phyloP scores from a whole-genome alignment of 2,888 invertebrate species.

The Linnaemya vulpina region DNA sequence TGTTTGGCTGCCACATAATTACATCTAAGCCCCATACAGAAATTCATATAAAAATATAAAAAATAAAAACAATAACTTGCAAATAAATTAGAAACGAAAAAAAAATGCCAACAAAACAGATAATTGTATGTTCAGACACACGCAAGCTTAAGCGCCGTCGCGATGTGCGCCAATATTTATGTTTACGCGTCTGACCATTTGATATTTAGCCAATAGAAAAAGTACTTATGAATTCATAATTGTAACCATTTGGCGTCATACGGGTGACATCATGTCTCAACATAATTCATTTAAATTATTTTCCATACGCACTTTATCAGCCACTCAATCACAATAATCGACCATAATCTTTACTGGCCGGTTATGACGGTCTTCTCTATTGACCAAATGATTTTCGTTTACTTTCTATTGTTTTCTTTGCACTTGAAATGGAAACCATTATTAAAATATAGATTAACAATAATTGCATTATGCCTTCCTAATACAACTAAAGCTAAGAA shows the following conservation, averaged over 20 bases:
- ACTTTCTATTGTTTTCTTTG: neutral
- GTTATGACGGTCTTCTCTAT: neutral
- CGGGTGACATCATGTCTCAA: conserved; percentile 56
- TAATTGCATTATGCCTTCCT: neutral
- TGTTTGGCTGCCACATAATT: neutral
- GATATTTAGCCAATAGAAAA: neutral
- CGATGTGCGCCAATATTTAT: conserved; percentile 20
- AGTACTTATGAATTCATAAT: conserved; percentile 51
- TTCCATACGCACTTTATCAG: conserved; percentile 14
- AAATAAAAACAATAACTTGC: neutral
- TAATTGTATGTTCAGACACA: neutral
- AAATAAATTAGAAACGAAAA: neutral
- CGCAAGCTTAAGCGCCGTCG: neutral
- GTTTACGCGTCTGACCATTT: conserved; percentile 1
- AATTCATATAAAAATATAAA: neutral
- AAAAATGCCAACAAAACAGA: neutral
- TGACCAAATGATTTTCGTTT: neutral
- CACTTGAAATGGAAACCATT: neutral
- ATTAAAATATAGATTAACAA: neutral
- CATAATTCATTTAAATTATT: conserved; percentile 23
- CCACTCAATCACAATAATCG: conserved; percentile 10
- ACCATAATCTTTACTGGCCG: neutral
- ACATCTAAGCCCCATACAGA: neutral
- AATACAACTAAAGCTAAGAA: neutral
- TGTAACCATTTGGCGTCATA: conserved; percentile 44